Evolutionary conservation across 2,797 vertebrate genomes (phyloP).

Genomic region (Meda fulgida): DNA sequence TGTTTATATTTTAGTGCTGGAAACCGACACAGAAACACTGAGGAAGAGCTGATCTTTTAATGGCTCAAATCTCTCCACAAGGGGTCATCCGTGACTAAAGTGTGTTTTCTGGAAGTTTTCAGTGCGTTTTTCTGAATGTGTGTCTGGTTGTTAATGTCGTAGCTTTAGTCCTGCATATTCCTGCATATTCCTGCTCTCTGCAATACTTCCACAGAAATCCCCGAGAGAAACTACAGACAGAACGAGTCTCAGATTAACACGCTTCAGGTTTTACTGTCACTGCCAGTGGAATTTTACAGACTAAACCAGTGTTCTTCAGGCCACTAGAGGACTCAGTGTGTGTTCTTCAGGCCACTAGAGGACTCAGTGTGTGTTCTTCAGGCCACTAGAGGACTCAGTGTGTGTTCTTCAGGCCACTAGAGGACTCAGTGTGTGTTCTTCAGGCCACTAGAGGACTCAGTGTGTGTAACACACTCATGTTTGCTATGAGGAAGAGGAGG

Average conservation of each 20-base stretch:
- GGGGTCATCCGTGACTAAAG: conserved; percentile 5
- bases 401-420: neutral
- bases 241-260: neutral
- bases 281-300: conserved; percentile 17
- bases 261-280: neutral
- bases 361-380: neutral
- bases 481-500: conserved; percentile 6
- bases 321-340: too few relatives aligned
- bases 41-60: too few relatives aligned
- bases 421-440: neutral
- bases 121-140: neutral
- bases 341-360: neutral
- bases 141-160: neutral
- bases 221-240: neutral
- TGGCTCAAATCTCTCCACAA: neutral
- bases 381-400: neutral
- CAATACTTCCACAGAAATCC: neutral
- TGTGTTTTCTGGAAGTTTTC: neutral
- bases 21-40: too few relatives aligned
- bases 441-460: too few relatives aligned
- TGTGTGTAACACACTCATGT: neutral
- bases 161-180: neutral
- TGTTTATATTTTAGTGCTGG: neutral
- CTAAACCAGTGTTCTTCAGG: neutral
- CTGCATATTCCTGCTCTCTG: too few relatives aligned